These are phyloP conservation scores for Protosalanx chinensis DNA, from an alignment of 2,797 vertebrate species.

Conservation along the genomic window DNA sequence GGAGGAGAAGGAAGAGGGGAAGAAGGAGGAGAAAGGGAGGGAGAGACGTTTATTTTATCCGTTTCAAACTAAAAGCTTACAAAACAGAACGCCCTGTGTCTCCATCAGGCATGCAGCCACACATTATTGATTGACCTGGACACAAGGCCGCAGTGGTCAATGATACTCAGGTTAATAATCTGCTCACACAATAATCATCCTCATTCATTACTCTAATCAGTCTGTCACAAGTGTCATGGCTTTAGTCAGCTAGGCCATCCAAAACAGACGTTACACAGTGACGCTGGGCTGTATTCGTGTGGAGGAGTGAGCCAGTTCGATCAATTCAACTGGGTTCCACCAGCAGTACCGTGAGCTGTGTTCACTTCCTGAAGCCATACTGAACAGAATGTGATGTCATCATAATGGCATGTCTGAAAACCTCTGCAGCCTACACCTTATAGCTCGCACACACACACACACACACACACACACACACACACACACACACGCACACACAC, in stretches of 20 bases:
- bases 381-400: background rate
- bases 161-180: constrained; percentile 43
- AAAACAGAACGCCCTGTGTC: too few relatives aligned
- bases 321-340: too few relatives aligned
- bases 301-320: too few relatives aligned
- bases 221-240: background rate
- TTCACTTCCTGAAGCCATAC: too few relatives aligned
- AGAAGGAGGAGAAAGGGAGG: background rate
- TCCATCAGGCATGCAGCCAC: too few relatives aligned
- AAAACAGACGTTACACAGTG: too few relatives aligned
- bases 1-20: constrained; percentile 28
- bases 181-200: constrained; percentile 35
- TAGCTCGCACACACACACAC: too few relatives aligned
- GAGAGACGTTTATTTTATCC: too few relatives aligned
- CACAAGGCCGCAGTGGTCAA: constrained; percentile 32
- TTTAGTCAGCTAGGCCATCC: too few relatives aligned
- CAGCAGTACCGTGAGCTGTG: too few relatives aligned
- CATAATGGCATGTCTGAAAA: background rate
- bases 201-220: background rate
- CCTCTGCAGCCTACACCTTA: background rate
- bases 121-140: constrained; percentile 7
- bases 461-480: constrained; percentile 30
- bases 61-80: too few relatives aligned
- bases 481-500: constrained; percentile 26
- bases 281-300: too few relatives aligned